A percentile compares a stretch with the other conserved stretches of the same genome.
Conservation (phyloP, 2,888 invertebrate species). For the Lampropteryx suffumata region DNA sequence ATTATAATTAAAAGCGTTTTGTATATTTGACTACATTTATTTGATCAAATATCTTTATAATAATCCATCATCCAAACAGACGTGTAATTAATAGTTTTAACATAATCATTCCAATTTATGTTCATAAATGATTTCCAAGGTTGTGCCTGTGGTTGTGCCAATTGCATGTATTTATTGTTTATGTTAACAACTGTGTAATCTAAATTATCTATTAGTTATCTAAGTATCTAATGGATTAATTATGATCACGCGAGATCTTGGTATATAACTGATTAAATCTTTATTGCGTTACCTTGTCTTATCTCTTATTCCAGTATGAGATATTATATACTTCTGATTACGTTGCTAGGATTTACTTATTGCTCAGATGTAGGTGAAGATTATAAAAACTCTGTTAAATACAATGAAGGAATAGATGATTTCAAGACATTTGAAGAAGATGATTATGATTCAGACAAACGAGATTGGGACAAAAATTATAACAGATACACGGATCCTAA, state of each 20-base stretch:
- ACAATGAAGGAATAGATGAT: constrained; percentile 7
- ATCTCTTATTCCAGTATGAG: constrained; percentile 4
- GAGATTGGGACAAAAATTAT: constrained; percentile 1
- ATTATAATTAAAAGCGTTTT: no score
- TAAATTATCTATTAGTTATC: not conserved
- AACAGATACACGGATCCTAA: not conserved
- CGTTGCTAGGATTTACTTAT: not conserved
- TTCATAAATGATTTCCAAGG: no score
- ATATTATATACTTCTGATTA: not conserved
- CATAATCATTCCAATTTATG: no score
- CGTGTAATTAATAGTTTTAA: no score
- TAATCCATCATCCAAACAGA: no score
- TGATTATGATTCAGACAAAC: not conserved
- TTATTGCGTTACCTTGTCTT: not conserved
- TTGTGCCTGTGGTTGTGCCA: no score
- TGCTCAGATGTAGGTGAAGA: not conserved
- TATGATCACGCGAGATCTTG: not conserved
- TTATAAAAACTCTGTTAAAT: constrained; percentile 8
- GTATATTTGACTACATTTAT: no score
- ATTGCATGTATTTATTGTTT: no score
- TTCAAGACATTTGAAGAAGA: constrained; percentile 1
- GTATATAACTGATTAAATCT: constrained; percentile 4
- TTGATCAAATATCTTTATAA: no score
- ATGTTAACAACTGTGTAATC: not conserved
- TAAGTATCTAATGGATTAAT: not conserved